These are phyloP conservation scores for Drosophila rellima DNA, from an alignment of 2,888 invertebrate genomes.

Conservation along the genomic window DNA sequence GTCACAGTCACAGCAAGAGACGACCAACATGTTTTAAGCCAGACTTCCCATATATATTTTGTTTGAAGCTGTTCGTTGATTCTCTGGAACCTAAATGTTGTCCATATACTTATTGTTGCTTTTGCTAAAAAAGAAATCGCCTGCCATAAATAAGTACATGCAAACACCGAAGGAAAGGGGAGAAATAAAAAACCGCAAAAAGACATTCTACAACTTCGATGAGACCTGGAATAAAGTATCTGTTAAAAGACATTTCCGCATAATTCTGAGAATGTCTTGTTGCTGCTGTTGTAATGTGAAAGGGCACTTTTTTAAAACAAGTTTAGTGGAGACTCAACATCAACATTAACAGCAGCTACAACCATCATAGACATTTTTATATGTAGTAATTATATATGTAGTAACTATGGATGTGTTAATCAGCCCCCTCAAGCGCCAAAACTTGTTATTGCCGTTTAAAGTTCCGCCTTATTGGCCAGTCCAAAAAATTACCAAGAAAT, in stretches of 20 bases:
- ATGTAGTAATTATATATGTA: background rate
- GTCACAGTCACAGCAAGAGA: conserved; percentile 14
- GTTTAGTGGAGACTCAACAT: conserved; percentile 52
- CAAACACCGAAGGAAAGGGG: conserved; percentile 41
- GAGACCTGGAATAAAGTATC: conserved; percentile 37
- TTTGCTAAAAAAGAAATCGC: conserved; percentile 72
- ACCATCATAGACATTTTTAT: conserved; percentile 7
- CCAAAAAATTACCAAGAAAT: conserved; percentile 26
- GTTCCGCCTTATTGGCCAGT: conserved; percentile 73
- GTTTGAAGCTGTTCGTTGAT: conserved; percentile 25
- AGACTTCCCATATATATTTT: conserved; percentile 38
- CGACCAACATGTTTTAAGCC: conserved; percentile 1
- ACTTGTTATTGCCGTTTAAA: conserved; percentile 54
- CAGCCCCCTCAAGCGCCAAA: conserved; percentile 46
- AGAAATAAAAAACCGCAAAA: conserved; percentile 41
- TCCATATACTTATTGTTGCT: conserved; percentile 48
- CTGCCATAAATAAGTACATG: conserved; percentile 42
- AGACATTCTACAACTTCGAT: conserved; percentile 54
- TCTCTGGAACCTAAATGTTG: conserved; percentile 49
- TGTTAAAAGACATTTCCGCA: conserved; percentile 73
- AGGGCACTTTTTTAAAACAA: conserved; percentile 61
- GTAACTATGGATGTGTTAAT: conserved; percentile 70
- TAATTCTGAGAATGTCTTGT: conserved; percentile 64
- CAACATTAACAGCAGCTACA: conserved; percentile 13
- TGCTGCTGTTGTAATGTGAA: conserved; percentile 10